Conservation (phyloP, 2,888 invertebrate genomes). For the Drosophila seclusa region DNA sequence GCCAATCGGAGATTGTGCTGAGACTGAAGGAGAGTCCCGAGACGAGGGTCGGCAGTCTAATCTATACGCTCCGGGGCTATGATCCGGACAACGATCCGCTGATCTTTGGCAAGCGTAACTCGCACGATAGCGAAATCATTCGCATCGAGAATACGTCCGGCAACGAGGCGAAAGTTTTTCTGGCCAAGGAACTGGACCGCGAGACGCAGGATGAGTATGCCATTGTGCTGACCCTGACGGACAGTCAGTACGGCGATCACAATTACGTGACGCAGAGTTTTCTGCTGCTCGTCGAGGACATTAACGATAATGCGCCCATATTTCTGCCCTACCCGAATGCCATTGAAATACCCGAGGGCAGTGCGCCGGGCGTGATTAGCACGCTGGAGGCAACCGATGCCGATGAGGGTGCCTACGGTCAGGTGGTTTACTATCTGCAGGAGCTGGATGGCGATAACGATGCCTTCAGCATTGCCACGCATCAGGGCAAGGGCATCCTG, state of each 20-base stretch:
- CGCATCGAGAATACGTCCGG: slow-evolving; percentile 92
- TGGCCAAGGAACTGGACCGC: slow-evolving; percentile 95
- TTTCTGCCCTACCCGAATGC: slow-evolving; percentile 94
- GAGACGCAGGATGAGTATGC: slow-evolving; percentile 96
- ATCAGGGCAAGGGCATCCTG: slow-evolving; percentile 93
- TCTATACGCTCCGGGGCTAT: slow-evolving; percentile 92
- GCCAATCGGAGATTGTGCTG: slow-evolving; percentile 95
- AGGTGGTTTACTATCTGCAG: slow-evolving; percentile 94
- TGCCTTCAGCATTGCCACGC: slow-evolving; percentile 92
- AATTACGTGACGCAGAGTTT: slow-evolving; percentile 96
- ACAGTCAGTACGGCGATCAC: slow-evolving; percentile 93
- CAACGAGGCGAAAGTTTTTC: slow-evolving; percentile 94
- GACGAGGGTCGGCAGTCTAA: slow-evolving; percentile 92
- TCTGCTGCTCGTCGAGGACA: slow-evolving; percentile 94
- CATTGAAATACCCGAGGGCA: slow-evolving; percentile 92
- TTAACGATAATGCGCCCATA: slow-evolving; percentile 95
- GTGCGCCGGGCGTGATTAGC: slow-evolving; percentile 90
- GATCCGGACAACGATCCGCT: slow-evolving; percentile 95
- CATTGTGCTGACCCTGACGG: slow-evolving; percentile 94
- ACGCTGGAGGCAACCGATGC: slow-evolving; percentile 94
- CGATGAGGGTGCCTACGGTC: slow-evolving; percentile 96
- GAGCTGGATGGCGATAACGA: slow-evolving; percentile 92
- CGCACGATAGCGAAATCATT: slow-evolving; percentile 93
- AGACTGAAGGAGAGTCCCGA: slow-evolving; percentile 94
- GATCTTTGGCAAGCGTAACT: slow-evolving; percentile 92